Conservation (phyloP, 2,113 vertebrate genomes). For the Centrocercus urophasianus region DNA sequence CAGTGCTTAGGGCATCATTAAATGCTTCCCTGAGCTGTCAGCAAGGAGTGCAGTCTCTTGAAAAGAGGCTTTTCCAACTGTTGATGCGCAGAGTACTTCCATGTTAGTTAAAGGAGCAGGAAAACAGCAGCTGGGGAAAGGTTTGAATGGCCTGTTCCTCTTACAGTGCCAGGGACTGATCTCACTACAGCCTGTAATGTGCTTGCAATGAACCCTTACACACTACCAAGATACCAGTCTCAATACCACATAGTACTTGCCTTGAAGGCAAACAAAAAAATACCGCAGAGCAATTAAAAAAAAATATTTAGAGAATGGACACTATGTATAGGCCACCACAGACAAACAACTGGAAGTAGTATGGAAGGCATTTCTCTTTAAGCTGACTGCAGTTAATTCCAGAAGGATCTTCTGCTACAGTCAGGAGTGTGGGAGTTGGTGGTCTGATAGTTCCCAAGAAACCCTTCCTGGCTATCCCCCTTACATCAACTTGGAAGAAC, state of each 20-base stretch:
- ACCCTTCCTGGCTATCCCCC: rapidly evolving
- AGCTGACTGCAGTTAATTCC: neutral
- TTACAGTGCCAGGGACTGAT: neutral
- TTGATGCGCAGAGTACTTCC: neutral
- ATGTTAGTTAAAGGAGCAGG: neutral
- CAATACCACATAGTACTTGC: neutral
- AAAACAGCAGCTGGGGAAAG: neutral
- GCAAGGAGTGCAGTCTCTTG: neutral
- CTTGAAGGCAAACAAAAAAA: neutral
- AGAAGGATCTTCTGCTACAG: neutral
- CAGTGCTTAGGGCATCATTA: neutral
- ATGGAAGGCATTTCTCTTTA: neutral
- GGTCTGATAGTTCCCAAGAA: neutral
- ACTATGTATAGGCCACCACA: neutral
- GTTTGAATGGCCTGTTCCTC: neutral
- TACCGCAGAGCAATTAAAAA: neutral
- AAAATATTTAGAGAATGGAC: neutral
- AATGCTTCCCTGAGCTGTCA: neutral
- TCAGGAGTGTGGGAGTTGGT: neutral
- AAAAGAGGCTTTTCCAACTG: neutral
- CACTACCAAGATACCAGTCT: neutral
- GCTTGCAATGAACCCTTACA: neutral
- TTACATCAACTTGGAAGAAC: neutral
- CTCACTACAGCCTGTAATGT: neutral
- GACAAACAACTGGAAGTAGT: neutral